A percentile compares a stretch with the other conserved stretches of the same genome.
These are phyloP conservation scores for Ranitomeya imitator DNA, from an alignment of 2,113 vertebrate species.

Conservation along the genomic window DNA sequence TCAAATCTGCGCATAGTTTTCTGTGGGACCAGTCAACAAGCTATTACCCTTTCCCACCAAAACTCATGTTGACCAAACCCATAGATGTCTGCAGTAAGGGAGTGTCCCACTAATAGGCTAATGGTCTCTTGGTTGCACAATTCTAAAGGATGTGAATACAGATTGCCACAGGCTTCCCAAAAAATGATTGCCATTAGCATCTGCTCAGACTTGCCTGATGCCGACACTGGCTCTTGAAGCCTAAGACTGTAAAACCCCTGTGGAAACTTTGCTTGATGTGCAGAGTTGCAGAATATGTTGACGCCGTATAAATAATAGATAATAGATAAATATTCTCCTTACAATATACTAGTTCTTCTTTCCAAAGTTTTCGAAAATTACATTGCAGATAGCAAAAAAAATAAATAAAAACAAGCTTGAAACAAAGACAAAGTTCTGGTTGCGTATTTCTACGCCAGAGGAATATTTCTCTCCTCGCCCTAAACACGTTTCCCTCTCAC, in stretches of 20 bases:
- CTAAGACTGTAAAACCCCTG: background rate
- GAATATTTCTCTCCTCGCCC: slow-evolving; percentile 48
- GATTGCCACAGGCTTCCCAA: too few species aligned
- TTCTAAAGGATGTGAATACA: too few species aligned
- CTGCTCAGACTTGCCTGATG: too few species aligned
- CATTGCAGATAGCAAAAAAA: background rate
- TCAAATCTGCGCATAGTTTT: too few species aligned
- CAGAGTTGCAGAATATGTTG: background rate
- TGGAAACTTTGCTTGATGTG: background rate
- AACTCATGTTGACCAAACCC: too few species aligned
- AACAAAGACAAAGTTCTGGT: slow-evolving; percentile 44
- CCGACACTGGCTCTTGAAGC: background rate
- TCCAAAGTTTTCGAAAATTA: slow-evolving; percentile 1
- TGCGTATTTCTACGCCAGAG: slow-evolving; percentile 25
- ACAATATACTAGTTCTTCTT: background rate
- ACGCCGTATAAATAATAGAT: background rate
- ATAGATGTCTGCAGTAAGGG: too few species aligned
- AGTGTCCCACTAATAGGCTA: too few species aligned
- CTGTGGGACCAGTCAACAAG: too few species aligned
- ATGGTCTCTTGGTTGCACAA: too few species aligned
- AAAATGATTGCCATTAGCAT: too few species aligned
- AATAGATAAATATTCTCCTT: background rate
- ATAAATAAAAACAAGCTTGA: slow-evolving; percentile 12
- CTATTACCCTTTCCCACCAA: too few species aligned
- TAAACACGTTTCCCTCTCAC: slow-evolving; percentile 42